Base-by-base conservation (phyloP, 2,113 vertebrate species). In the Siniperca knerii region DNA sequence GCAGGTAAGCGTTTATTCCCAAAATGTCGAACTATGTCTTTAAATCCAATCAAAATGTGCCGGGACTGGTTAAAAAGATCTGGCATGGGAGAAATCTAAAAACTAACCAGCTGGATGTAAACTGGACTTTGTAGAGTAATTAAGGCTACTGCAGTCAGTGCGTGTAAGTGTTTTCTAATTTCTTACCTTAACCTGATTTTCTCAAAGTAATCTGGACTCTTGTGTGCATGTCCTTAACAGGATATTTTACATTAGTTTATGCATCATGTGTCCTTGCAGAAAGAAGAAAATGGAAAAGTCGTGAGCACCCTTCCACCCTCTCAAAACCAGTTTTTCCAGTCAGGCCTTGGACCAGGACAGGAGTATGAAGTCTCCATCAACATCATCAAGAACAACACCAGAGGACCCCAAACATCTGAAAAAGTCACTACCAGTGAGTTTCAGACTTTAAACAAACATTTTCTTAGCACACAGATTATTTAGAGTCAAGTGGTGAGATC, bases 331-430 rank as follows among this genome's bases (percentile, higher is more conserved):
- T 99, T 97, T 57, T 50, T 93, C 74, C 98, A 99, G 88, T 95
- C 96, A 0, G 98, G 98, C 7, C 95, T 99, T 2, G 97, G 96
- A 35, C 97, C 98, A 0, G 98, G 98, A 23, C 97, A 99, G 18
- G 96, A 97, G 44, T 99, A 99, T 44, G 96, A 99, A 35, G 98
- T 99, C 55, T 97, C 97, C 21, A 83, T 99, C 72, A 96, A 96
- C 37, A 87, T 97, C 0, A 86, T 99, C 87, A 99, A 98, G 88
- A 99, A 99, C 92, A 96, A 97, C 25, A 98, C 96, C 57, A 96
- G 93, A 75, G 98, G 98, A 79, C 97, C 97, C 3, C 94, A 96
- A 16, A 83, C 96, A 0, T 96, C 93, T 61, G 95, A 74, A 77
- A 95, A 93, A 64, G 94, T 98, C 79, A 97, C 96, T 0, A 99